phyloP scores from a whole-genome alignment of 2,113 vertebrate genomes.

The Monopterus albus region DNA sequence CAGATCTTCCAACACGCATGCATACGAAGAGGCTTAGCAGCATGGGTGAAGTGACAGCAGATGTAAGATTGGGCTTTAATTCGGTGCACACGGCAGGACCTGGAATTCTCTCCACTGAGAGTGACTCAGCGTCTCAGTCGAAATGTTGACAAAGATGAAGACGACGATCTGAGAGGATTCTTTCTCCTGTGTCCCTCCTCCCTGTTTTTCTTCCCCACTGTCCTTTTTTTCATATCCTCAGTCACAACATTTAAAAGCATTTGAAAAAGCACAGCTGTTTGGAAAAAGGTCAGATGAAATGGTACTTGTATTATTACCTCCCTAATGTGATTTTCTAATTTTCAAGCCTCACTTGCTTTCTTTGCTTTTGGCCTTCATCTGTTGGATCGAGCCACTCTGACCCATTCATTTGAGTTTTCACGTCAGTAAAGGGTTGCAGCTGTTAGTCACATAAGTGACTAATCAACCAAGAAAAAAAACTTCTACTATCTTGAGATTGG shows the following conservation, averaged over 20 bases:
- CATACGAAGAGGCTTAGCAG: constrained; percentile 10
- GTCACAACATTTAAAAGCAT: background rate
- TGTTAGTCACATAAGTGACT: too few species aligned
- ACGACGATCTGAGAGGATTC: constrained; percentile 21
- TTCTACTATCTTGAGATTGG: too few species aligned
- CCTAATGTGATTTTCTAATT: background rate
- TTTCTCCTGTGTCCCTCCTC: background rate
- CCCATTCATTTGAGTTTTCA: background rate
- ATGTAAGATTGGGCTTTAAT: constrained; percentile 39
- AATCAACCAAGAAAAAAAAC: too few species aligned
- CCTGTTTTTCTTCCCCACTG: too few species aligned
- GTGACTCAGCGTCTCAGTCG: constrained; percentile 12
- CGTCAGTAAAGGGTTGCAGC: background rate
- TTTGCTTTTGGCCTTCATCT: too few species aligned
- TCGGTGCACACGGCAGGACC: constrained; percentile 19
- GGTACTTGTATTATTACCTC: too few species aligned
- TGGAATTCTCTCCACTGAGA: constrained; percentile 2
- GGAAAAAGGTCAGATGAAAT: background rate
- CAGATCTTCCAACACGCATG: background rate
- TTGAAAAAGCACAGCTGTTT: too few species aligned
- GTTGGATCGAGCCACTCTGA: background rate
- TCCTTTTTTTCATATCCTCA: background rate
- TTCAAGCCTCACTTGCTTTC: background rate
- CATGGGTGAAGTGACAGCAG: constrained; percentile 13
- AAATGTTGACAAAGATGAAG: constrained; percentile 33